phyloP scores from a whole-genome alignment of 2,797 vertebrate genomes.

The Siniperca obscura region DNA sequence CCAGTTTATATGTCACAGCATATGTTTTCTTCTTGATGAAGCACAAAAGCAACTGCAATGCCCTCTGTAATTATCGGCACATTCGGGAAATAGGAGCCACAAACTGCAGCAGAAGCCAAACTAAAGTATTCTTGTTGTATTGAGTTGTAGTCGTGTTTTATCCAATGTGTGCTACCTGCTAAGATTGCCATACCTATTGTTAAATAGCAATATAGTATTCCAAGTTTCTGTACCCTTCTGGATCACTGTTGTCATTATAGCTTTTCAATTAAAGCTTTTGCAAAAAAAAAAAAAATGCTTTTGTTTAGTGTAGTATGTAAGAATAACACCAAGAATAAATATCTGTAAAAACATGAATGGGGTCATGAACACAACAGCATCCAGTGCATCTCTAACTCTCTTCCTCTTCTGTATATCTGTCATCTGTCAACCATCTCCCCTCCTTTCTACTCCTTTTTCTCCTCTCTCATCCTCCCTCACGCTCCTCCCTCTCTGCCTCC shows the following conservation, averaged over 20 bases:
- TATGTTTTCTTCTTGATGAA: neutral
- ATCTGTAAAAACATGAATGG: neutral
- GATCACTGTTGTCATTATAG: neutral
- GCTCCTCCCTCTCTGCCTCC: conserved; percentile 56
- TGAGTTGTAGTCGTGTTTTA: neutral
- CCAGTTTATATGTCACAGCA: neutral
- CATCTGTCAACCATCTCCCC: neutral
- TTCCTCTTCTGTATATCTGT: neutral
- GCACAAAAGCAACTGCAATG: neutral
- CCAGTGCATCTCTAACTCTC: neutral
- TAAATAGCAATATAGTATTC: neutral
- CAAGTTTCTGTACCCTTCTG: neutral
- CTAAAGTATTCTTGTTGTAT: neutral
- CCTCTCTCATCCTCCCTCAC: conserved; percentile 6
- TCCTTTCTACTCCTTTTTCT: neutral
- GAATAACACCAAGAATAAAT: neutral
- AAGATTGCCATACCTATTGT: neutral
- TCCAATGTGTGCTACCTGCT: neutral
- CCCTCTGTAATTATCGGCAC: neutral
- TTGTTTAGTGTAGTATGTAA: neutral
- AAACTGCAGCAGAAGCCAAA: neutral
- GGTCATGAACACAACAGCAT: neutral
- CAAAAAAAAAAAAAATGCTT: neutral
- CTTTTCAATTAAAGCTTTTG: neutral
- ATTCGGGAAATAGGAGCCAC: neutral